phyloP scores from a whole-genome alignment of 2,113 vertebrate species.

The Campylorhamphus procurvoides region DNA sequence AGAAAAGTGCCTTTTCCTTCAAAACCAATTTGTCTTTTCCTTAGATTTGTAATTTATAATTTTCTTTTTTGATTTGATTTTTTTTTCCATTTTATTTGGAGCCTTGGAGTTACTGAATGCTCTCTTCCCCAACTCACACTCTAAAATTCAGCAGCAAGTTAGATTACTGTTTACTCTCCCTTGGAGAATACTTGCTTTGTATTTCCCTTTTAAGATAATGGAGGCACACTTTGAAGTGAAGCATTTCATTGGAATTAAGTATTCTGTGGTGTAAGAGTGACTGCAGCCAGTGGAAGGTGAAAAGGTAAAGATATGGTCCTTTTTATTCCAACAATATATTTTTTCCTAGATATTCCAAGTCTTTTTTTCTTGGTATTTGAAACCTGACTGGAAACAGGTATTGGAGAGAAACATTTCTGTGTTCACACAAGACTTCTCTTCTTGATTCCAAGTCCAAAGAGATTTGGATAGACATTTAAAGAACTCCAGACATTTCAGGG shows the following conservation, averaged over 20 bases:
- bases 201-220: conserved; percentile 32
- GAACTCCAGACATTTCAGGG: conserved; percentile 13
- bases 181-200: not conserved
- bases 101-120: not conserved
- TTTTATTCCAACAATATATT: not conserved
- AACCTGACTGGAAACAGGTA: not conserved
- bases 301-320: not conserved
- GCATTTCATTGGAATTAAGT: not conserved
- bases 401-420: not conserved
- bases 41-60: not conserved
- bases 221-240: not conserved
- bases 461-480: not conserved
- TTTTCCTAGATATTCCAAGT: not conserved
- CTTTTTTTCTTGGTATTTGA: not conserved
- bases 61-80: not conserved
- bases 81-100: not conserved
- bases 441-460: conserved; percentile 1
- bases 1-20: not conserved
- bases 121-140: not conserved
- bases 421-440: conserved; percentile 7
- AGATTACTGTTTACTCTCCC: not conserved
- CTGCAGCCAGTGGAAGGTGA: not conserved
- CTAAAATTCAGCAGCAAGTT: not conserved
- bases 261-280: not conserved
- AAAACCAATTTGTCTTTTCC: not conserved